These are phyloP conservation scores for Tetrax tetrax DNA, from an alignment of 2,113 vertebrate species.

Conservation along the genomic window DNA sequence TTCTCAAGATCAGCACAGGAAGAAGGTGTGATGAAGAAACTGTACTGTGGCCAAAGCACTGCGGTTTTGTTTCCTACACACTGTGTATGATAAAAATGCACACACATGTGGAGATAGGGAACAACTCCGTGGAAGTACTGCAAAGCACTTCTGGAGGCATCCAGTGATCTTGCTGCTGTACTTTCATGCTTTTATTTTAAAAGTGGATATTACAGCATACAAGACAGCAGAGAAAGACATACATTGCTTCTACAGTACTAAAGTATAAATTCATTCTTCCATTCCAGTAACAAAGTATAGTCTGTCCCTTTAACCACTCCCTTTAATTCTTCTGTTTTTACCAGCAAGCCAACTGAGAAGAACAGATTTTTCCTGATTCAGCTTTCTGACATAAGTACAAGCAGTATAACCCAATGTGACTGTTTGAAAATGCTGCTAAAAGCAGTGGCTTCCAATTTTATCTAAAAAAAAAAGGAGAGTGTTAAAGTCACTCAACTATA, in stretches of 20 bases:
- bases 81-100: background rate
- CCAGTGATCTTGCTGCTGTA: background rate
- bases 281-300: background rate
- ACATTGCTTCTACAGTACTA: background rate
- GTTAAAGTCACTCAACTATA: background rate
- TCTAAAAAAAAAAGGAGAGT: background rate
- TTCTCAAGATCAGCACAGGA: background rate
- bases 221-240: background rate
- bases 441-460: background rate
- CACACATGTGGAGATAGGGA: background rate
- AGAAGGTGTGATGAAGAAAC: background rate
- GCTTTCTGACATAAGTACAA: background rate
- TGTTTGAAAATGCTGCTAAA: constrained; percentile 7
- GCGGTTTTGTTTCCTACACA: background rate
- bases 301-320: background rate
- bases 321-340: background rate
- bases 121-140: background rate
- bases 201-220: background rate
- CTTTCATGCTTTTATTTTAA: background rate
- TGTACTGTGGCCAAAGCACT: background rate
- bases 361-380: background rate
- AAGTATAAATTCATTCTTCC: background rate
- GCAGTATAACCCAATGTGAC: background rate
- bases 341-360: background rate
- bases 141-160: background rate